Evolutionary conservation across 1,140 invertebrate species (phyloP), one percentile per base, ranked within the genome.

Genomic region (Listronotus bonariensis): DNA sequence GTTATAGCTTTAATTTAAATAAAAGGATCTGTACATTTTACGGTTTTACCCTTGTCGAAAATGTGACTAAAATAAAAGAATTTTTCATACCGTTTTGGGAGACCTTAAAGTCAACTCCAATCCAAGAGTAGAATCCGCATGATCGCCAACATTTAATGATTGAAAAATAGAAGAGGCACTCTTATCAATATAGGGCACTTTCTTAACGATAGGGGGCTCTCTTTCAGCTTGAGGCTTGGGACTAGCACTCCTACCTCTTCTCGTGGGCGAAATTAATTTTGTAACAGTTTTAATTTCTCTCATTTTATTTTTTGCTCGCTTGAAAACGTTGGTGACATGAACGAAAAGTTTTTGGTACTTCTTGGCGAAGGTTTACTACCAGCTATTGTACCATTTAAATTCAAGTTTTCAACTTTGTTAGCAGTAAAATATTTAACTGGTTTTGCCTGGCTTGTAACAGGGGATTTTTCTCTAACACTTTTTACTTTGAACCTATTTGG

Each of bases 261-360:
- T 58, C 18, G 69, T 69, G 6, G 72, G 67, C 6, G 69, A 66
- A 48, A 77, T 72, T 5, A 76, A 52, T 32, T 52, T 57, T 9
- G 62, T 67, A 3, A 74, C 60, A 9, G 36, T 58, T 62, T 69
- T 61, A 10, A 77, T 72, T 41, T 72, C 69, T 2, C 56, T 65
- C 56, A 72, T 70, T 48, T 72, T 59, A 32, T 72, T 74, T 59
- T 77, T 17, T 69, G 66, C 55, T 76, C 69, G 31, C 73, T 76
- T 1, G 73, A 59, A 34, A 74, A 52, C 0, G 76, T 77, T 3
- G 76, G 76, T 7, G 68, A 72, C 76, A 77, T 77, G 40, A 76
- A 77, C 5, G 71, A 64, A 15, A 48, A 32, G 20, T 41, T 38
- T 41, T 62, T 57, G 9, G 63, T 17, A 36, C 15, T 48, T 67